Evolutionary conservation across 2,113 vertebrate genomes (phyloP).

Genomic region (Embiotoca jacksoni): DNA sequence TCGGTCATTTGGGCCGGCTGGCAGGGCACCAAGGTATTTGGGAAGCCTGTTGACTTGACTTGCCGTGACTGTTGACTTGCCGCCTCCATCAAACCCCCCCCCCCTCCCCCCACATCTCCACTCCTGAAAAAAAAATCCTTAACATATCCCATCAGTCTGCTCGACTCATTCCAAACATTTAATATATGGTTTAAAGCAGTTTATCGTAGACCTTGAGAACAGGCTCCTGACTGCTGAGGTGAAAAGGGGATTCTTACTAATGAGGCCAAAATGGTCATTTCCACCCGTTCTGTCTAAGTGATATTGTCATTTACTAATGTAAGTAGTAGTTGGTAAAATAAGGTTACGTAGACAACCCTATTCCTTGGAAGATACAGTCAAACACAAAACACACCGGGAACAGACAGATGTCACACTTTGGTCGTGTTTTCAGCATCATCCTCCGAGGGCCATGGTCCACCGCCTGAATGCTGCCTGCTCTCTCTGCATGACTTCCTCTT

Average conservation of each 20-base stretch:
- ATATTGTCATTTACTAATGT: background rate
- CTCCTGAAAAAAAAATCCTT: background rate
- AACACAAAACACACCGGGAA: background rate
- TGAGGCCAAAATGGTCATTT: background rate
- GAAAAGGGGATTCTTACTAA: background rate
- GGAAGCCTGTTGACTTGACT: slow-evolving; percentile 74
- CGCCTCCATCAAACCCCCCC: slow-evolving; percentile 53
- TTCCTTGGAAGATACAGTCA: background rate
- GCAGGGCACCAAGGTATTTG: slow-evolving; percentile 98
- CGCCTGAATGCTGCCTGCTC: slow-evolving; percentile 43
- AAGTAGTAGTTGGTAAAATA: background rate
- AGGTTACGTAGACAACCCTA: background rate
- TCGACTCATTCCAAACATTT: slow-evolving; percentile 26
- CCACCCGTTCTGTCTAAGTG: background rate
- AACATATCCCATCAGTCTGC: slow-evolving; percentile 29
- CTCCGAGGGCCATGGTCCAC: slow-evolving; percentile 19
- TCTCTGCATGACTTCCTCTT: slow-evolving; percentile 43
- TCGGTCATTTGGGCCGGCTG: slow-evolving; percentile 99
- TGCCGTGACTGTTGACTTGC: slow-evolving; percentile 77
- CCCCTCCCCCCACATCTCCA: background rate
- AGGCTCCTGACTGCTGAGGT: background rate
- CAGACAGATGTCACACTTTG: slow-evolving; percentile 8
- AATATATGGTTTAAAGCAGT: slow-evolving; percentile 9
- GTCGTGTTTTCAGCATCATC: slow-evolving; percentile 34
- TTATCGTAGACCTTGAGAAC: background rate